Base-by-base conservation (phyloP, 2,888 invertebrate genomes). In the Microchrysa polita region DNA sequence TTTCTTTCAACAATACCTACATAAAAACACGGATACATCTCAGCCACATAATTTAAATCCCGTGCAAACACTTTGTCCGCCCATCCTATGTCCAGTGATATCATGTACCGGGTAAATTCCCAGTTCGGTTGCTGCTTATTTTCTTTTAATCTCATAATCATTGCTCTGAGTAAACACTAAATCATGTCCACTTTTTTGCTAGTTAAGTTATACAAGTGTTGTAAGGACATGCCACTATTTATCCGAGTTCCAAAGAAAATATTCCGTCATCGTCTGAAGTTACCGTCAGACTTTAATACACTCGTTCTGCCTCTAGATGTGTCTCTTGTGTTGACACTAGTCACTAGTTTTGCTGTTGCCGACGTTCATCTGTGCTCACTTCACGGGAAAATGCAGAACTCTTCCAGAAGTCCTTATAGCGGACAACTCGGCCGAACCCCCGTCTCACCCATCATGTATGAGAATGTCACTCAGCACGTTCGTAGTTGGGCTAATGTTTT, bases 71-170 rank as follows among this genome's bases (percentile, higher is more conserved):
- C 27, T 5, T 2, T 34, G 27, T 34, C 27, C 27, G 27, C 27
- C 27, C 27, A 34, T 7, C 2, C 27, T 34, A 34, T 34, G 27
- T 34, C 27, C 27, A 34, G 4, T 2, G 27, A 34, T 34, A 34
- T 34, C 27, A 34, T 34, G 57, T 12, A 22, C n/a, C 52, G 23
- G 7, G 59, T 27, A 22, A 59, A 59, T 59, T 27, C 59, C 27
- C 27, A 34, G 27, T 34, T 7, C 27, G 27, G 2, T 34, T 34
- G 27, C 7, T n/a, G n/a, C 16, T 18, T 55, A 55, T 55, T 55
- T 59, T 59, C 59, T 22, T 59, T 59, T 59, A 59, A 59, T 59
- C 59, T 59, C 59, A 59, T 59, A 59, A 59, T 59, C 23, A 59
- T 59, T 59, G 23, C 59, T 9, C 27, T 59, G 27, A 27, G 59